Conservation (phyloP, 2,797 vertebrate genomes). For the Labeo calbasu region DNA sequence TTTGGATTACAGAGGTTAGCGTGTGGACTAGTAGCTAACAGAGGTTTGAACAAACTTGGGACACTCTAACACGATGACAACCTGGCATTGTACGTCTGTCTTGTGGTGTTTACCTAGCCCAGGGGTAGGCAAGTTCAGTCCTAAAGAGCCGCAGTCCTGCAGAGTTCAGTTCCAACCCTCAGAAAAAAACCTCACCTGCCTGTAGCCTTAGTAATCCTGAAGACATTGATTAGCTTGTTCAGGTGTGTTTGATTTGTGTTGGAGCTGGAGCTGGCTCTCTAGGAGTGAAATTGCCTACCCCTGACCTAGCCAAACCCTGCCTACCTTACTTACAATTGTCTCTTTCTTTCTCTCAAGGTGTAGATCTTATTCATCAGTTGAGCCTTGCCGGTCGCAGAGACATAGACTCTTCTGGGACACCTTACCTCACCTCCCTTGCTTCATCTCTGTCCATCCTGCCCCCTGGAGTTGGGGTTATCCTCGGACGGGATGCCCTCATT, state of each 20-base stretch:
- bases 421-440: slow-evolving; percentile 63
- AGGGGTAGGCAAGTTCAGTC: too few relatives aligned
- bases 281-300: too few relatives aligned
- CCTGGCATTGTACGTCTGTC: background rate
- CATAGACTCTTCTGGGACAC: slow-evolving; percentile 69
- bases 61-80: background rate
- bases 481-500: slow-evolving; percentile 78
- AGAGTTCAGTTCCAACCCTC: too few relatives aligned
- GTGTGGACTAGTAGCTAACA: background rate
- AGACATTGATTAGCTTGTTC: too few relatives aligned
- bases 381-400: slow-evolving; percentile 81
- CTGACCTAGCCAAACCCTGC: background rate
- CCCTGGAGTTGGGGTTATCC: slow-evolving; percentile 79
- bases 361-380: slow-evolving; percentile 90
- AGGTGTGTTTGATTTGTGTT: too few relatives aligned
- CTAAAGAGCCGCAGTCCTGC: too few relatives aligned
- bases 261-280: too few relatives aligned
- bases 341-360: slow-evolving; percentile 77
- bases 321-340: slow-evolving; percentile 39
- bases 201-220: too few relatives aligned
- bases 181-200: too few relatives aligned
- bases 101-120: background rate
- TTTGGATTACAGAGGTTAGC: background rate
- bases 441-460: slow-evolving; percentile 73
- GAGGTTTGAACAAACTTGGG: background rate